Conservation (phyloP, 2,888 invertebrate species). For the Cheilosia variabilis region DNA sequence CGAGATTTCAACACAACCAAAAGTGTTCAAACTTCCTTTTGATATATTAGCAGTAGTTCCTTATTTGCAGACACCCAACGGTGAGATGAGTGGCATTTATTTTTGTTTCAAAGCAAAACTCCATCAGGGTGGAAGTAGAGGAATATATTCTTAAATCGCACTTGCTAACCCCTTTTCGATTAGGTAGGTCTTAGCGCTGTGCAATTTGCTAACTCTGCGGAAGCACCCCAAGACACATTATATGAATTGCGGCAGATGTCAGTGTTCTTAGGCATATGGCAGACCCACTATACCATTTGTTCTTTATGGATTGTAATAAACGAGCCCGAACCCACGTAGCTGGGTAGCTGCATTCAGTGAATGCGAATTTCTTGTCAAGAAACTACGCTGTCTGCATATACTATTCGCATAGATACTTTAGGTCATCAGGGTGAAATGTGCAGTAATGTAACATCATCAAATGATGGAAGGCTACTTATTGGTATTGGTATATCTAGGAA, state of each 20-base stretch:
- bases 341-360: slow-evolving; percentile 31
- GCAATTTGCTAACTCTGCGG: slow-evolving; percentile 16
- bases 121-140: slow-evolving; percentile 6
- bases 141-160: background rate
- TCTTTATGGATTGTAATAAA: slow-evolving; percentile 57
- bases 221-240: slow-evolving; percentile 35
- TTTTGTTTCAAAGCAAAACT: background rate
- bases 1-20: background rate
- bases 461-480: slow-evolving; percentile 66
- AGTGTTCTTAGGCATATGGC: slow-evolving; percentile 37
- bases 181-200: slow-evolving; percentile 1
- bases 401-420: slow-evolving; percentile 7
- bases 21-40: background rate
- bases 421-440: slow-evolving; percentile 71
- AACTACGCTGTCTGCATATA: slow-evolving; percentile 20
- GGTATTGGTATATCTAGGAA: slow-evolving; percentile 51
- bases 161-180: slow-evolving; percentile 41
- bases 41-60: background rate
- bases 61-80: background rate
- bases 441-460: slow-evolving; percentile 65
- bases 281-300: slow-evolving; percentile 65
- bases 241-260: slow-evolving; percentile 45
- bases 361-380: slow-evolving; percentile 47
- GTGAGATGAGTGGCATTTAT: background rate
- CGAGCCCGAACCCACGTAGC: slow-evolving; percentile 12